These are phyloP conservation scores for Halictus quadricinctus DNA, from an alignment of 2,888 invertebrate genomes.

Conservation along the genomic window DNA sequence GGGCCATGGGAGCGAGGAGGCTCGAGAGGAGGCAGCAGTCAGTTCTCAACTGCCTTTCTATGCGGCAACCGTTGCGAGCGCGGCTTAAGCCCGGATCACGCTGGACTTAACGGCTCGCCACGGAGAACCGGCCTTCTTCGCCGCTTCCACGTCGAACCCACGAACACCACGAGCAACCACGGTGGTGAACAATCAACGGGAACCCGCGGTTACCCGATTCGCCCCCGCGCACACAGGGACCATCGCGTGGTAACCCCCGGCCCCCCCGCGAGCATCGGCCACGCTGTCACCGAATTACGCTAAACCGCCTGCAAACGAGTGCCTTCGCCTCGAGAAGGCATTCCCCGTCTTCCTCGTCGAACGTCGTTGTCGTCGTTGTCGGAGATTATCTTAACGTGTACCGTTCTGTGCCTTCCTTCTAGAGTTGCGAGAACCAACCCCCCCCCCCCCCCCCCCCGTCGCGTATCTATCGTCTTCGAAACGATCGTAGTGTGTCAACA, in stretches of 20 bases:
- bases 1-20: conserved; percentile 69
- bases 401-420: conserved; percentile 34
- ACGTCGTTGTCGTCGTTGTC: conserved; percentile 3
- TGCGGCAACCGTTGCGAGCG: conserved; percentile 78
- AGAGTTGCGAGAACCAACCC: not conserved
- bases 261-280: conserved; percentile 17
- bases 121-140: conserved; percentile 61
- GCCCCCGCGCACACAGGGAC: conserved; percentile 8
- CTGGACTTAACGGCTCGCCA: conserved; percentile 76
- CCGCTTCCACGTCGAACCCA: not conserved
- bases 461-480: not conserved
- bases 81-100: conserved; percentile 77
- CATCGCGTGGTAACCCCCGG: conserved; percentile 17
- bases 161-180: not conserved
- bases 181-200: not conserved
- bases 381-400: conserved; percentile 26
- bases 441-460: not conserved
- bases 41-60: conserved; percentile 81
- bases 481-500: conserved; percentile 19
- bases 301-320: conserved; percentile 10
- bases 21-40: conserved; percentile 77
- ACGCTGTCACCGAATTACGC: conserved; percentile 26
- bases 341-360: conserved; percentile 35
- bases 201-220: not conserved
- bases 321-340: conserved; percentile 21